Evolutionary conservation across 2,113 vertebrate species (phyloP).

Genomic region (Odobenus rosmarus): DNA sequence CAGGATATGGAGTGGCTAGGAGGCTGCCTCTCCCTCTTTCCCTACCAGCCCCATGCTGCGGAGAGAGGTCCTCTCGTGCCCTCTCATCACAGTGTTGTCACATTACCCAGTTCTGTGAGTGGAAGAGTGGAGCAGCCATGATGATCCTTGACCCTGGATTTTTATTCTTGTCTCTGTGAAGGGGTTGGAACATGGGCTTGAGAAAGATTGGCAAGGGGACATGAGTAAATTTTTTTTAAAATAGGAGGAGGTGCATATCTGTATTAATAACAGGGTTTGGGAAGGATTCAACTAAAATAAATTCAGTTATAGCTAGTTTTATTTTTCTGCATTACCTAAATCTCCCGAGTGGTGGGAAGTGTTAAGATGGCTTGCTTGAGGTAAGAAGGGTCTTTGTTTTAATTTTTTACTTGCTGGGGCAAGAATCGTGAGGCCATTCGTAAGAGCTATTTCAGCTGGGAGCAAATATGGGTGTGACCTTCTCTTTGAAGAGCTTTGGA

Average conservation of each 20-base stretch:
- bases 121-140: background rate
- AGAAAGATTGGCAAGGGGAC: slow-evolving; percentile 10
- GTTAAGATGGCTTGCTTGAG: background rate
- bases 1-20: background rate
- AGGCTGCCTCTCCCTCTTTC: background rate
- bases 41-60: background rate
- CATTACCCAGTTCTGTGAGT: background rate
- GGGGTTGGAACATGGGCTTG: background rate
- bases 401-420: slow-evolving; percentile 3
- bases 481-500: slow-evolving; percentile 43
- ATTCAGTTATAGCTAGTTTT: background rate
- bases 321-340: background rate
- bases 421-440: slow-evolving; percentile 14
- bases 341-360: slow-evolving; percentile 9
- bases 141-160: background rate
- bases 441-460: background rate
- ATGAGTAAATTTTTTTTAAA: background rate
- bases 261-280: background rate
- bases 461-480: slow-evolving; percentile 2
- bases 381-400: slow-evolving; percentile 38
- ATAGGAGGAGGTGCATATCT: background rate
- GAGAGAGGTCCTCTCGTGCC: background rate
- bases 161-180: background rate
- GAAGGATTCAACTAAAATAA: slow-evolving; percentile 23
- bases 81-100: background rate